Conservation (phyloP, 92 coral and sea anemone species). For the Palythoa grandis region DNA sequence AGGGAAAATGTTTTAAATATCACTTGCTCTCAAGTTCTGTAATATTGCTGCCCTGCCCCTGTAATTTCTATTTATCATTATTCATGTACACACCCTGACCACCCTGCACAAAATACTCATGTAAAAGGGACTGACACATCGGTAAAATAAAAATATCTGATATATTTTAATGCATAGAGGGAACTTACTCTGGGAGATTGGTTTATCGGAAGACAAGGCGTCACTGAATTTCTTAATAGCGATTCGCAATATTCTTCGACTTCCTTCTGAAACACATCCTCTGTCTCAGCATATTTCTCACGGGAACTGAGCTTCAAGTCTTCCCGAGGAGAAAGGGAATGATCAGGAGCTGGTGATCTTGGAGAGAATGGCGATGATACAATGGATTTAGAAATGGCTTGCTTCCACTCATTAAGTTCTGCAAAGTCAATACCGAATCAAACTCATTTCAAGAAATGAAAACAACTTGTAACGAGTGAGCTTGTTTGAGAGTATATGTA, state of each 20-base stretch:
- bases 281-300: slow-evolving; percentile 62
- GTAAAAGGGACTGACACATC: no score
- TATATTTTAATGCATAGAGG: not conserved
- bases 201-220: slow-evolving; percentile 57
- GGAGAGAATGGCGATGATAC: slow-evolving; percentile 61
- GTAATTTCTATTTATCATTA: no score
- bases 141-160: not conserved
- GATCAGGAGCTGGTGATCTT: slow-evolving; percentile 44
- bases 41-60: no score
- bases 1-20: no score
- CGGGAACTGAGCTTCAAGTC: slow-evolving; percentile 43
- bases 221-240: not conserved
- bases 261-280: slow-evolving; percentile 69
- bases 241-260: slow-evolving; percentile 41
- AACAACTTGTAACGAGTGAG: not conserved
- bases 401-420: slow-evolving; percentile 76
- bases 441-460: not conserved
- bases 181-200: slow-evolving; percentile 73
- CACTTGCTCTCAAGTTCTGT: no score
- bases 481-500: not conserved
- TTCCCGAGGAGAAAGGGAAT: slow-evolving; percentile 24
- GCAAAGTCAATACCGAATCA: not conserved
- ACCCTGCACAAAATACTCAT: not conserved
- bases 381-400: slow-evolving; percentile 61
- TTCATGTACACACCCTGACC: no score